A percentile compares a stretch with the other conserved stretches of the same genome.
These are phyloP conservation scores for Eulemur albifrons DNA, from an alignment of 2,797 vertebrate genomes.

Conservation along the genomic window DNA sequence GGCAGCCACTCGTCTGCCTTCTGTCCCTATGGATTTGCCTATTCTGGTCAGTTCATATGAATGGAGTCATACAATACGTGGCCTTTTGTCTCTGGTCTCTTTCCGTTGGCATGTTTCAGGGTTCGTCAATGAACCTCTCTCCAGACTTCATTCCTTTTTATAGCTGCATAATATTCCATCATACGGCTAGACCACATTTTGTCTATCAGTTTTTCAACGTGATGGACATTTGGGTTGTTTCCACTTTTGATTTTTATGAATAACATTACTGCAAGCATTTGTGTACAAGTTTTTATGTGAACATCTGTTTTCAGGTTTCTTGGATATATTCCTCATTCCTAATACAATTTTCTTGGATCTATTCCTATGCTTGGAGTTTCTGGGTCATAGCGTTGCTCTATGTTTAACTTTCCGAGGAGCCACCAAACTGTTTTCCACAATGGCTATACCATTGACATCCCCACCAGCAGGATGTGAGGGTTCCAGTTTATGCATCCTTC, in stretches of 20 bases:
- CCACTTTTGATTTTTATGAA: background rate
- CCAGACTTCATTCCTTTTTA: background rate
- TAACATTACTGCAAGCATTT: background rate
- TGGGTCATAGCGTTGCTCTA: background rate
- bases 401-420: background rate
- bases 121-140: fast-evolving
- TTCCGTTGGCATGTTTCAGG: background rate
- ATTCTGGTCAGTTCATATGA: background rate
- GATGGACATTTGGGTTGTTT: background rate
- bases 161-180: background rate
- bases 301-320: background rate
- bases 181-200: background rate
- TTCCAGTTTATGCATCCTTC: fast-evolving
- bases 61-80: fast-evolving
- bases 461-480: fast-evolving
- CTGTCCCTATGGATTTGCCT: background rate
- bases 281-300: background rate
- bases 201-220: background rate
- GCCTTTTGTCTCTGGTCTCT: background rate
- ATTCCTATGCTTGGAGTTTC: background rate
- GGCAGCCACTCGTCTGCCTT: background rate
- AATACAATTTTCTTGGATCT: background rate
- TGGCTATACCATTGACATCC: background rate
- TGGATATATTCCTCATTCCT: background rate
- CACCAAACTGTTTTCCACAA: background rate